These are phyloP conservation scores for Aulostomus chinensis DNA, from an alignment of 2,797 vertebrate genomes.

Conservation along the genomic window DNA sequence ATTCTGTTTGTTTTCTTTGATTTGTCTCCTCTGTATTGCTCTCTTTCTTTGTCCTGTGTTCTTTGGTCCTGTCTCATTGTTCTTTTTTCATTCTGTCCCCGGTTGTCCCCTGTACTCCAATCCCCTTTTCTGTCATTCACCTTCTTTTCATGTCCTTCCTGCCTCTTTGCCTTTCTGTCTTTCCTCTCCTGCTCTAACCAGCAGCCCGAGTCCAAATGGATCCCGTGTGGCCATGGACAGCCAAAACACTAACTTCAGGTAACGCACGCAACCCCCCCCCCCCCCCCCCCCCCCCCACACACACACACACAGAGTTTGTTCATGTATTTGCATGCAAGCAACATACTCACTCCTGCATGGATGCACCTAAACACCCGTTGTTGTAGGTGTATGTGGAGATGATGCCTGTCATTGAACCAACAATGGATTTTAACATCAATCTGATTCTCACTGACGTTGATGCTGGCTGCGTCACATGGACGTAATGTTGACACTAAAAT, in stretches of 20 bases:
- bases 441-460: too few relatives aligned
- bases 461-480: too few relatives aligned
- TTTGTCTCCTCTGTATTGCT: neutral
- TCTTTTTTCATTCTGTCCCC: constrained; percentile 8
- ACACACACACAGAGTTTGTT: constrained; percentile 3
- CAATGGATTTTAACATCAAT: too few relatives aligned
- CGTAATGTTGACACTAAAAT: too few relatives aligned
- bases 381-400: too few relatives aligned
- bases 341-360: neutral
- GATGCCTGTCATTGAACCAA: too few relatives aligned
- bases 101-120: constrained; percentile 24
- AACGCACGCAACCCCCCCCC: constrained; percentile 54
- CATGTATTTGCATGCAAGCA: neutral
- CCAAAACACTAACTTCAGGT: constrained; percentile 82
- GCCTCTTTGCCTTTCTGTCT: constrained; percentile 18
- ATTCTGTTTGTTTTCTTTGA: constrained; percentile 1
- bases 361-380: too few relatives aligned
- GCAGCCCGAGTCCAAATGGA: constrained; percentile 79
- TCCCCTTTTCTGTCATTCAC: constrained; percentile 24
- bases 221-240: constrained; percentile 75
- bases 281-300: too few relatives aligned
- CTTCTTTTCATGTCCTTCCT: constrained; percentile 23
- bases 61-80: constrained; percentile 1
- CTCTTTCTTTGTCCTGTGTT: constrained; percentile 3
- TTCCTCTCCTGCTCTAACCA: constrained; percentile 31